Base-by-base conservation (phyloP, 1,140 invertebrate species). In the Chlorops oryzae region DNA sequence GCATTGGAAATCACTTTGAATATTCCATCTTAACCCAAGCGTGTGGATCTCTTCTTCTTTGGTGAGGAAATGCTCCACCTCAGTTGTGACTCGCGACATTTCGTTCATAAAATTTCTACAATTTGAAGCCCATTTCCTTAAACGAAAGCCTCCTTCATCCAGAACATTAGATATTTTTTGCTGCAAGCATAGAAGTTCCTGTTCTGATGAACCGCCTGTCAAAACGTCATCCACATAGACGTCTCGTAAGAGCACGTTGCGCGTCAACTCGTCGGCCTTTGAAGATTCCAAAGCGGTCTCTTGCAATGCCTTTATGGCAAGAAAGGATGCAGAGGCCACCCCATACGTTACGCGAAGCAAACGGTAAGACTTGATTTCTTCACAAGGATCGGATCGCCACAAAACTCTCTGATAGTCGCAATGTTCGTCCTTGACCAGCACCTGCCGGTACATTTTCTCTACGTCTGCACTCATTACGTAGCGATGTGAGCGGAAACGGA, bases 381-480 rank as follows among this genome's bases (percentile, higher is more conserved):
- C 34, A 10, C 27, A 49, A 13, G 52, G n/a, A 17, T 57, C 24
- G 15, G 56, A n/a, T 12, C 72, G 49, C 23, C 23, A 49, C 15
- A 49, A 25, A 13, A 49, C 32, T 18, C 47, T 22, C 17, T 50
- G 27, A 24, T 23, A 50, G 24, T 35, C 18, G 13, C 34, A 25
- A 27, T 32, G n/a, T n/a, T 3, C 9, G 25, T 21, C 32, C 39
- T 18, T 34, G 25, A n/a, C n/a, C 20, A 43, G 37, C 24, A 70
- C 54, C 27, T 63, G 61, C 7, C 66, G 48, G 43, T 57, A 74
- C 61, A 73, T 73, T 48, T 72, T 62, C 32, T 60, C 49, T 22
- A 67, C 56, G 41, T 74, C 70, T 0, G 55, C 56, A 13, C 50
- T 55, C 6, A 70, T 22, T 3, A 59, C 65, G 43, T 63, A 59